Conservation (phyloP, 2,797 vertebrate genomes). For the Perodicticus potto region DNA sequence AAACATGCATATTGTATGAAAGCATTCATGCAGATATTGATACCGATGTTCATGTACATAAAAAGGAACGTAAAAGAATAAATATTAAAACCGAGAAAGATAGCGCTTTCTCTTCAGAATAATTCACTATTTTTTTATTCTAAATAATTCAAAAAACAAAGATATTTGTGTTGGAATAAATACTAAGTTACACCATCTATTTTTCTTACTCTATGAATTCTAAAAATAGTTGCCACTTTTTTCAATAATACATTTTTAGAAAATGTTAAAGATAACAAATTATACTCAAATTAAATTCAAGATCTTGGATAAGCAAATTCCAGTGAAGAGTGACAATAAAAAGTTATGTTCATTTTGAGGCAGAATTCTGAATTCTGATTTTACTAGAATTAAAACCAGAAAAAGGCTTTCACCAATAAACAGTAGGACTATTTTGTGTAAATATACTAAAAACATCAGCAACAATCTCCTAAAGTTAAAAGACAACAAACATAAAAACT, state of each 20-base stretch:
- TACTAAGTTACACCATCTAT: neutral
- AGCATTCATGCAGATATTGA: neutral
- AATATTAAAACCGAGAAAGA: neutral
- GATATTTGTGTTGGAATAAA: neutral
- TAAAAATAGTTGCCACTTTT: neutral
- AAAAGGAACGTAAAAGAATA: neutral
- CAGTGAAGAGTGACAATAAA: neutral
- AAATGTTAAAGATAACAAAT: neutral
- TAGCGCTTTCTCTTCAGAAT: neutral
- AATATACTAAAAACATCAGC: neutral
- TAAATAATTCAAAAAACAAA: constrained; percentile 9
- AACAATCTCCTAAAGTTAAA: neutral
- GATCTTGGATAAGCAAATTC: neutral
- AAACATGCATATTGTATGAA: neutral
- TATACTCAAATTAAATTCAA: neutral
- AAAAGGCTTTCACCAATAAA: neutral
- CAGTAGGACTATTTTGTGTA: neutral
- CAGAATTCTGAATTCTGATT: constrained; percentile 15
- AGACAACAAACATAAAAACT: neutral
- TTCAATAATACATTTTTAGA: constrained; percentile 13
- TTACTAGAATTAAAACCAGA: constrained; percentile 11
- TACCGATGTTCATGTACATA: neutral
- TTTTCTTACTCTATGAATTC: neutral
- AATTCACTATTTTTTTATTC: neutral
- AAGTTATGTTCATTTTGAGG: neutral